These are phyloP conservation scores for Pygoscelis antarcticus DNA, from an alignment of 2,113 vertebrate genomes.

Conservation along the genomic window DNA sequence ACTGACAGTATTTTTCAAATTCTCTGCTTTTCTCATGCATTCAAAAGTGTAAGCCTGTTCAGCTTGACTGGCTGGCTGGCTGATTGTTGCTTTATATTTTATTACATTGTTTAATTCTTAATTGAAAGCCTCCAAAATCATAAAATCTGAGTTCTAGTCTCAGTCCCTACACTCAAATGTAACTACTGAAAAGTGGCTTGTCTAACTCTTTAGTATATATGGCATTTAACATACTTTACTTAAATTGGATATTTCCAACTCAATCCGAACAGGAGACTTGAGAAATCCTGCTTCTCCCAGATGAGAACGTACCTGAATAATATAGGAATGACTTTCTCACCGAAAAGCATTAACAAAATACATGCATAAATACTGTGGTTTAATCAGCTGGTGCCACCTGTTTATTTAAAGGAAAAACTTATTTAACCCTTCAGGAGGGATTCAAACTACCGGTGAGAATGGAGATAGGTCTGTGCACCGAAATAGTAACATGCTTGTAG, in stretches of 20 bases:
- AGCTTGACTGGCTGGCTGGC: not conserved
- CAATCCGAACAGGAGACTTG: not conserved
- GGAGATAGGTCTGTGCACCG: not conserved
- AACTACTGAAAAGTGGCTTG: not conserved
- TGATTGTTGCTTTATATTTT: not conserved
- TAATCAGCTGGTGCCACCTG: not conserved
- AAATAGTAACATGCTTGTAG: not conserved
- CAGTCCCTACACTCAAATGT: not conserved
- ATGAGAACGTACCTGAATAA: not conserved
- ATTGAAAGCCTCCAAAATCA: not conserved
- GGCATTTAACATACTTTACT: not conserved
- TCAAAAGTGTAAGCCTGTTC: not conserved
- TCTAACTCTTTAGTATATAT: not conserved
- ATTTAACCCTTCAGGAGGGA: not conserved
- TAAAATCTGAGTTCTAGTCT: not conserved
- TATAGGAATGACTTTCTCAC: not conserved
- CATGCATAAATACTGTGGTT: not conserved
- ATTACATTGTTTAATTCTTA: not conserved
- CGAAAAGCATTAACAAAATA: not conserved
- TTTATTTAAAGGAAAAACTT: not conserved
- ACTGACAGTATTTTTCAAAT: not conserved
- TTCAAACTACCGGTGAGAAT: not conserved
- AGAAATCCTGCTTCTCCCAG: not conserved
- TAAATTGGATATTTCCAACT: not conserved
- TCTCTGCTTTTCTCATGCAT: not conserved